phyloP scores from a whole-genome alignment of 1,140 invertebrate species.

The Lucilia sericata region DNA sequence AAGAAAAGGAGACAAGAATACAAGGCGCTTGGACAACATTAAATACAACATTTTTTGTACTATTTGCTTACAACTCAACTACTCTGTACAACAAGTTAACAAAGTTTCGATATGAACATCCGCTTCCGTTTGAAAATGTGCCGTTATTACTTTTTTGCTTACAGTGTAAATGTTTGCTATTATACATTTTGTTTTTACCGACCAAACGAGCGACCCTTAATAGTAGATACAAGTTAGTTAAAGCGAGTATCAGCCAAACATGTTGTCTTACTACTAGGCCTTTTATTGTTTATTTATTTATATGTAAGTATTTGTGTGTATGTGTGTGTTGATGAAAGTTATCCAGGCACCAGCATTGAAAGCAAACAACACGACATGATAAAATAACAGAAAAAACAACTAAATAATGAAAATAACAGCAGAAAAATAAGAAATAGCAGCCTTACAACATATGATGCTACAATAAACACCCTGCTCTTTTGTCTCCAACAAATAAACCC shows the following conservation, averaged over 20 bases:
- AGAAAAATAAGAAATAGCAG: slow-evolving; percentile 21
- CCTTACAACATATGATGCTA: slow-evolving; percentile 9
- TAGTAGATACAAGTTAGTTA: neutral
- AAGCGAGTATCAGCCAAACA: neutral
- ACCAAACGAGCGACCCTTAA: neutral
- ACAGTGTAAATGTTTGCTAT: neutral
- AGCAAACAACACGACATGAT: slow-evolving; percentile 11
- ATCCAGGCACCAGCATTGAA: slow-evolving; percentile 40
- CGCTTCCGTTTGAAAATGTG: slow-evolving; percentile 31
- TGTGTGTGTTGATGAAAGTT: slow-evolving; percentile 8
- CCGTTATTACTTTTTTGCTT: neutral
- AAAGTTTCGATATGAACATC: slow-evolving; percentile 36
- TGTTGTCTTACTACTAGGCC: slow-evolving; percentile 1
- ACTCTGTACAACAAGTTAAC: neutral
- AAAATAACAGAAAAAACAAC: neutral
- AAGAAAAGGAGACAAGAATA: neutral
- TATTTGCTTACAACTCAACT: neutral
- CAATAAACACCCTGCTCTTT: slow-evolving; percentile 22
- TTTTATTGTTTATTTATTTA: slow-evolving; percentile 17
- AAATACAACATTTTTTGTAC: neutral
- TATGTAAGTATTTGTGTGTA: neutral
- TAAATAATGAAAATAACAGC: slow-evolving; percentile 7
- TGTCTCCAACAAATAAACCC: neutral
- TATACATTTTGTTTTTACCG: neutral
- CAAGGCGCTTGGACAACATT: neutral